phyloP scores from a whole-genome alignment of 2,888 invertebrate genomes.

The Cryptocheilus praepositus region DNA sequence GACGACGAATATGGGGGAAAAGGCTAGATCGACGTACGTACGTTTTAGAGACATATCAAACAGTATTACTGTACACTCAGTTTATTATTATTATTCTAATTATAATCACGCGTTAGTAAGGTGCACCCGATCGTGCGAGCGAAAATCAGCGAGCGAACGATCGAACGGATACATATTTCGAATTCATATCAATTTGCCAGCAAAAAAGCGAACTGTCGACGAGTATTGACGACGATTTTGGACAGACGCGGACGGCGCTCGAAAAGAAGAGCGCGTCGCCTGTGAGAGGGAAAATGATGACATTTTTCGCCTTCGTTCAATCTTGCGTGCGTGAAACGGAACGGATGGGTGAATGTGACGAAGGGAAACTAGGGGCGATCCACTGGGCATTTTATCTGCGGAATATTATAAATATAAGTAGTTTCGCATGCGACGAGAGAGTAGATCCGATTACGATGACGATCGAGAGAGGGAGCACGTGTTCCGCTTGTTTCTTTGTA shows the following conservation, averaged over 20 bases:
- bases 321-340: conserved; percentile 9
- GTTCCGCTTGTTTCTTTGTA: conserved; percentile 36
- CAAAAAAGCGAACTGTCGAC: conserved; percentile 1
- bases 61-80: conserved; percentile 72
- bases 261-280: conserved; percentile 1
- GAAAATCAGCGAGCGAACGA: conserved; percentile 37
- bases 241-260: background rate
- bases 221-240: background rate
- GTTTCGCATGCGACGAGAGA: conserved; percentile 24
- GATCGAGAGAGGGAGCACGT: conserved; percentile 12
- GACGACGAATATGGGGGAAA: conserved; percentile 34
- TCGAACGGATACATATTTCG: conserved; percentile 59
- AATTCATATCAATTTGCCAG: conserved; percentile 65
- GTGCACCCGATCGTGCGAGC: conserved; percentile 18
- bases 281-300: background rate
- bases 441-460: conserved; percentile 18
- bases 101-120: conserved; percentile 39
- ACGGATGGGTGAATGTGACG: conserved; percentile 23
- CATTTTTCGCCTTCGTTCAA: conserved; percentile 9
- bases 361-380: conserved; percentile 23
- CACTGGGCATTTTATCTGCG: conserved; percentile 47
- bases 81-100: conserved; percentile 54
- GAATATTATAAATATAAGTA: conserved; percentile 14
- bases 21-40: conserved; percentile 62
- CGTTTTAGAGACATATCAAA: conserved; percentile 72